phyloP scores from a whole-genome alignment of 2,113 vertebrate species.

The Dicentrarchus labrax region DNA sequence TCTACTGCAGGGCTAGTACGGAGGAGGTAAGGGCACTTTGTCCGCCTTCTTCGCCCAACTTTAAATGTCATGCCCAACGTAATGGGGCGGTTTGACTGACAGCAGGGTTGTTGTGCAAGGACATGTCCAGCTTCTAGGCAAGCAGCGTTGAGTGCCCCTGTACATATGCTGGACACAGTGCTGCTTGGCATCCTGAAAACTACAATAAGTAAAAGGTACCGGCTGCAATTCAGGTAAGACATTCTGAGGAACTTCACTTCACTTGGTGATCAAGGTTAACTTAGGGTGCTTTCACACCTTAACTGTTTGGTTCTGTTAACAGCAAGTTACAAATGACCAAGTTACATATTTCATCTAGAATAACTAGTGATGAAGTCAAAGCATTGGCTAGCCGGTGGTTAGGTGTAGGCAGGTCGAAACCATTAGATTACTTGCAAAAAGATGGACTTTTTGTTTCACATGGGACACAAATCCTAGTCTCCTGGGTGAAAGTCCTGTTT shows the following conservation, averaged over 20 bases:
- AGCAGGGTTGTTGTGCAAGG: conserved; percentile 73
- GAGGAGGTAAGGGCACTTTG: conserved; percentile 79
- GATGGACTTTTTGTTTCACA: conserved; percentile 7
- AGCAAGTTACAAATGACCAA: too few relatives aligned
- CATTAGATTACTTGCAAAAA: conserved; percentile 50
- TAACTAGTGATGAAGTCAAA: neutral
- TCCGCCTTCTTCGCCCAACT: conserved; percentile 78
- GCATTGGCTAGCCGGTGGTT: too few relatives aligned
- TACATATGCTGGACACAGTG: conserved; percentile 55
- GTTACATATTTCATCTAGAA: neutral
- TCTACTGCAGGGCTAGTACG: conserved; percentile 71
- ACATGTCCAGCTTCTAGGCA: conserved; percentile 78
- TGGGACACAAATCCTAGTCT: too few relatives aligned
- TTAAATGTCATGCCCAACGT: conserved; percentile 82
- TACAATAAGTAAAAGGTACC: conserved; percentile 15
- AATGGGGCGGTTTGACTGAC: conserved; percentile 77
- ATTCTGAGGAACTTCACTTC: neutral
- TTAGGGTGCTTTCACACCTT: neutral
- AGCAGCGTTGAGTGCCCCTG: conserved; percentile 61
- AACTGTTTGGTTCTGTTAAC: neutral
- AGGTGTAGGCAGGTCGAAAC: neutral
- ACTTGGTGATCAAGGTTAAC: neutral
- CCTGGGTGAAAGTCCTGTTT: too few relatives aligned
- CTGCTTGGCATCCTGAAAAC: conserved; percentile 9
- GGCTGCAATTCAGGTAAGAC: conserved; percentile 13